Evolutionary conservation across 2,113 vertebrate genomes (phyloP).

Genomic region (Lanius collurio): DNA sequence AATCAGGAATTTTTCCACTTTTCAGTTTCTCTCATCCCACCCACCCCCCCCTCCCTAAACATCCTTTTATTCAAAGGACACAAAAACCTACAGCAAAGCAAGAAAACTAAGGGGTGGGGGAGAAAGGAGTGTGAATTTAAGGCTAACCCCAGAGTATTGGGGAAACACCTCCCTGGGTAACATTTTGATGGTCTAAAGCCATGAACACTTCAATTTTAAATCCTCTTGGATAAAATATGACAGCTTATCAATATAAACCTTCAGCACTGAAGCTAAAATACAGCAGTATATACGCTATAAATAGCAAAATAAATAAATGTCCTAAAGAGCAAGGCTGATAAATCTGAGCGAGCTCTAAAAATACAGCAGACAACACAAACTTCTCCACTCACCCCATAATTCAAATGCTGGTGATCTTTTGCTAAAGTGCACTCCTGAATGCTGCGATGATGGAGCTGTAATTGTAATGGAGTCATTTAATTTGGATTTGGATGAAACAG

Average conservation of each 20-base stretch:
- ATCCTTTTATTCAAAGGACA: not conserved
- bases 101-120: not conserved
- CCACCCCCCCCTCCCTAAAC: not conserved
- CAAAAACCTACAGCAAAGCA: not conserved
- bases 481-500: conserved; percentile 37
- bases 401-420: conserved; percentile 23
- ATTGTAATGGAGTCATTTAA: conserved; percentile 47
- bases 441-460: conserved; percentile 15
- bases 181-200: not conserved
- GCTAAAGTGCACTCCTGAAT: conserved; percentile 3
- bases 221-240: not conserved
- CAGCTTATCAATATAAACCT: not conserved
- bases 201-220: not conserved
- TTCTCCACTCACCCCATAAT: not conserved
- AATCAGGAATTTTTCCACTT: not conserved
- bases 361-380: not conserved
- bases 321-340: not conserved
- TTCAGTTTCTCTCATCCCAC: not conserved
- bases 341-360: not conserved
- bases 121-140: not conserved
- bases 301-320: not conserved
- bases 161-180: not conserved
- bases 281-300: not conserved
- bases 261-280: not conserved
- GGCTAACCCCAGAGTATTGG: not conserved